Conservation (phyloP, 2,888 invertebrate genomes). For the Campaea margaritaria region DNA sequence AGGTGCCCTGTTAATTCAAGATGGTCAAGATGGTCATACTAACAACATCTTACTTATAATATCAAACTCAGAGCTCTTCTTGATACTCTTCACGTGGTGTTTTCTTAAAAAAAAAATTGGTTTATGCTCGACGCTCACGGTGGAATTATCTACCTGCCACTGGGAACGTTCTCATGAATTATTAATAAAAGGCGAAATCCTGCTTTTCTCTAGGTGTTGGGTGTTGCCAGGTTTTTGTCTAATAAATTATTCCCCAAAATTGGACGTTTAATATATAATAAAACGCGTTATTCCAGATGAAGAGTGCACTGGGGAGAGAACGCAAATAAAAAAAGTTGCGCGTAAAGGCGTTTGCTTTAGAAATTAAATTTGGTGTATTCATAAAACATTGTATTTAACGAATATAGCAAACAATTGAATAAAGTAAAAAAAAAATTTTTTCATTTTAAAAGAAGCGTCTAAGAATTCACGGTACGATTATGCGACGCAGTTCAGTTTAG, state of each 20-base stretch:
- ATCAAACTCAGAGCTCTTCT: slow-evolving; percentile 22
- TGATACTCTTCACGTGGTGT: slow-evolving; percentile 29
- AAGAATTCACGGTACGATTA: too few relatives aligned
- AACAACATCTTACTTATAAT: slow-evolving; percentile 8
- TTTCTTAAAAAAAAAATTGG: slow-evolving; percentile 31
- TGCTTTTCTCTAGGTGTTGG: slow-evolving; percentile 27
- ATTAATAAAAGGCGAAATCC: slow-evolving; percentile 28
- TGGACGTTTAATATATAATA: slow-evolving; percentile 27
- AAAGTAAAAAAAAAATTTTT: too few relatives aligned
- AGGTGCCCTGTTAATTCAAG: background rate
- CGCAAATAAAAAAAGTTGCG: too few relatives aligned
- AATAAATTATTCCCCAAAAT: slow-evolving; percentile 30
- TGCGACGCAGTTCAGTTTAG: too few relatives aligned
- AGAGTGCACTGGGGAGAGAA: slow-evolving; percentile 6
- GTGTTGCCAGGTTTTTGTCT: slow-evolving; percentile 23
- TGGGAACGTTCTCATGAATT: slow-evolving; percentile 29
- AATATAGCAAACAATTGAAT: too few relatives aligned
- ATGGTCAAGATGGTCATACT: background rate
- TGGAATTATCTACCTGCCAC: slow-evolving; percentile 26
- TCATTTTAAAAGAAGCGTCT: too few relatives aligned
- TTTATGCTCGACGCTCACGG: slow-evolving; percentile 19
- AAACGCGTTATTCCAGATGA: slow-evolving; percentile 11
- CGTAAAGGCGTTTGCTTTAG: too few relatives aligned
- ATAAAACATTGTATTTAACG: too few relatives aligned
- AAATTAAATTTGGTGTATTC: too few relatives aligned